These are phyloP conservation scores for Andrena bicolor DNA, from an alignment of 2,888 invertebrate species.

Conservation along the genomic window DNA sequence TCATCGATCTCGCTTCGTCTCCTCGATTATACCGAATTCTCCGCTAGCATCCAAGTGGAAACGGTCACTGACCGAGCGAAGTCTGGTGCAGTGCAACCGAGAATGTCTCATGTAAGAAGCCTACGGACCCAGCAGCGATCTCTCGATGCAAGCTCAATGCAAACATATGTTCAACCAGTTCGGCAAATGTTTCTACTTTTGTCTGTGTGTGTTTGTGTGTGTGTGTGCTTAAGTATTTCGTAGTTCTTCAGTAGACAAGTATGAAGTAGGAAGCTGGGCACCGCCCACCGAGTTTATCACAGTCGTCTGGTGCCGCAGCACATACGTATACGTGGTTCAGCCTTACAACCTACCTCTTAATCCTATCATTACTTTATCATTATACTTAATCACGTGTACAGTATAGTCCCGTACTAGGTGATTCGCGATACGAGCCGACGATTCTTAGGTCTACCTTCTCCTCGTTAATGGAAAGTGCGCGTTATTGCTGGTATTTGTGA, in stretches of 20 bases:
- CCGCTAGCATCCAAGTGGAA: neutral
- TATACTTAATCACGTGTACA: slow-evolving; percentile 68
- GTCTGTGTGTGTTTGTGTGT: slow-evolving; percentile 17
- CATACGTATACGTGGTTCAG: slow-evolving; percentile 86
- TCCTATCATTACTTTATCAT: slow-evolving; percentile 64
- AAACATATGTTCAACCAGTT: slow-evolving; percentile 74
- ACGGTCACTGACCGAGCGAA: neutral
- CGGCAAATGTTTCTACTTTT: slow-evolving; percentile 71
- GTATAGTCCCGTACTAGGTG: slow-evolving; percentile 75
- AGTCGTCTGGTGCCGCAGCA: slow-evolving; percentile 85
- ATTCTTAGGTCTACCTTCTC: slow-evolving; percentile 36
- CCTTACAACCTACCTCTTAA: slow-evolving; percentile 84
- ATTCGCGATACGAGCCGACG: slow-evolving; percentile 54
- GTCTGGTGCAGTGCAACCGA: neutral
- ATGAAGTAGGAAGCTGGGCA: slow-evolving; percentile 85
- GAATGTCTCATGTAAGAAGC: slow-evolving; percentile 23
- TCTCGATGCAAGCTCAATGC: slow-evolving; percentile 64
- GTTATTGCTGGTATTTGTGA: slow-evolving; percentile 67
- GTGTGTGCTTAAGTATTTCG: slow-evolving; percentile 71
- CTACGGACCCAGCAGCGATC: slow-evolving; percentile 29
- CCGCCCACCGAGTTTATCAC: slow-evolving; percentile 85
- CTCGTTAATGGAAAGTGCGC: slow-evolving; percentile 32
- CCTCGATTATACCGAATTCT: neutral
- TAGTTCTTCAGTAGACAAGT: slow-evolving; percentile 81
- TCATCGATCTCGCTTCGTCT: neutral